A percentile compares a stretch with the other conserved stretches of the same genome.
phyloP scores from a whole-genome alignment of 2,113 vertebrate genomes.

The Bungarus multicinctus region DNA sequence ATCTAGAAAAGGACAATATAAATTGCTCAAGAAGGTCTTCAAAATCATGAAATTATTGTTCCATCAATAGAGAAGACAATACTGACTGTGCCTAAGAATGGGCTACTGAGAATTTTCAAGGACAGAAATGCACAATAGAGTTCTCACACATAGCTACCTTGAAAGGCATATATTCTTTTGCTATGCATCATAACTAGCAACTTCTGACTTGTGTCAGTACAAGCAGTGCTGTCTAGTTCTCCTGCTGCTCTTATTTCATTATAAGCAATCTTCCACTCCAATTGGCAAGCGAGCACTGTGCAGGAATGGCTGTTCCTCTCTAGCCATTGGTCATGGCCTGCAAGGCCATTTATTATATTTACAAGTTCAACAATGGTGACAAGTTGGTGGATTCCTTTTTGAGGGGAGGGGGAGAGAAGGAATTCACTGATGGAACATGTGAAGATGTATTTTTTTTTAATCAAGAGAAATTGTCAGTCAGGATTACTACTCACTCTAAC shows the following conservation, averaged over 20 bases:
- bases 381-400: not conserved
- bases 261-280: not conserved
- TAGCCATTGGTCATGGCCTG: not conserved
- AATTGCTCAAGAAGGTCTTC: not conserved
- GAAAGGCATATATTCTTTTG: not conserved
- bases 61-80: too few species aligned
- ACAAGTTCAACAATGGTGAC: not conserved
- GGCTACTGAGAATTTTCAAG: not conserved
- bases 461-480: not conserved
- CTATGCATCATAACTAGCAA: not conserved
- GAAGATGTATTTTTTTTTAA: not conserved
- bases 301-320: not conserved
- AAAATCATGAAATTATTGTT: not conserved
- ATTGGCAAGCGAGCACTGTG: not conserved
- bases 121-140: not conserved
- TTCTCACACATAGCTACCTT: not conserved
- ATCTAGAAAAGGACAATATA: not conserved
- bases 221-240: not conserved
- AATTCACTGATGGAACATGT: not conserved
- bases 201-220: not conserved
- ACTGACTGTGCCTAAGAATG: not conserved
- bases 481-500: not conserved
- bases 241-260: not conserved
- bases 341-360: not conserved
- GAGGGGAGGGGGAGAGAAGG: too few species aligned